Conservation (phyloP, 2,113 vertebrate genomes). For the Heterotis niloticus region DNA sequence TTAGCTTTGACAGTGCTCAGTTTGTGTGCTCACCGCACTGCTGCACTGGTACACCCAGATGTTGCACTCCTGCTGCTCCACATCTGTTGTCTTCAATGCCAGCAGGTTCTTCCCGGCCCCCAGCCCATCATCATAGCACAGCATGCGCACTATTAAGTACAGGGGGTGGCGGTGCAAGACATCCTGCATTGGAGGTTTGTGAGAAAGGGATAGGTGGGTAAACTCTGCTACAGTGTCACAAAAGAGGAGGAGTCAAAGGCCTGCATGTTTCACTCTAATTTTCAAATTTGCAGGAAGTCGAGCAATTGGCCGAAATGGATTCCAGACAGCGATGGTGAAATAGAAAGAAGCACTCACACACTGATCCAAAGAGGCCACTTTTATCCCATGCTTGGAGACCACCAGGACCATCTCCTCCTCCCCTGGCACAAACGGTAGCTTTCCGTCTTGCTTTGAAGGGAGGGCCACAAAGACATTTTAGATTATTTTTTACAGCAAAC, state of each 20-base stretch:
- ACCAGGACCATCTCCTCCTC: constrained; percentile 91
- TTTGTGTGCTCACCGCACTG: constrained; percentile 74
- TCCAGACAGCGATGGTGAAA: background rate
- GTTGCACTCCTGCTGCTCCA: constrained; percentile 75
- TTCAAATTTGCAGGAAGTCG: background rate
- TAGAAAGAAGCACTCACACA: constrained; percentile 76
- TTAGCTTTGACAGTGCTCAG: too few relatives aligned
- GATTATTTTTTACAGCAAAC: background rate
- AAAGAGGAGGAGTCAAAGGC: background rate
- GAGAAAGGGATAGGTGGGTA: background rate
- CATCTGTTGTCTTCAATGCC: constrained; percentile 88
- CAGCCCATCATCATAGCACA: constrained; percentile 93
- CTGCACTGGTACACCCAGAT: constrained; percentile 97
- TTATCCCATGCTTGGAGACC: constrained; percentile 93
- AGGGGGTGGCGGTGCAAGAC: constrained; percentile 89
- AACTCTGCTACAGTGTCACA: background rate
- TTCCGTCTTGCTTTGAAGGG: constrained; percentile 87
- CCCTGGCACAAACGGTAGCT: constrained; percentile 87
- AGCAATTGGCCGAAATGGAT: background rate
- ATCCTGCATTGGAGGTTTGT: constrained; percentile 62
- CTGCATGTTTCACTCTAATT: background rate
- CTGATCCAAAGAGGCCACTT: constrained; percentile 86
- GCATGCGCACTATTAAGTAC: constrained; percentile 88
- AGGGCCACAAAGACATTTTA: constrained; percentile 42
- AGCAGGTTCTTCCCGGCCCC: constrained; percentile 88